Evolutionary conservation across 2,113 vertebrate genomes (phyloP).

Genomic region (Psettodes erumei): DNA sequence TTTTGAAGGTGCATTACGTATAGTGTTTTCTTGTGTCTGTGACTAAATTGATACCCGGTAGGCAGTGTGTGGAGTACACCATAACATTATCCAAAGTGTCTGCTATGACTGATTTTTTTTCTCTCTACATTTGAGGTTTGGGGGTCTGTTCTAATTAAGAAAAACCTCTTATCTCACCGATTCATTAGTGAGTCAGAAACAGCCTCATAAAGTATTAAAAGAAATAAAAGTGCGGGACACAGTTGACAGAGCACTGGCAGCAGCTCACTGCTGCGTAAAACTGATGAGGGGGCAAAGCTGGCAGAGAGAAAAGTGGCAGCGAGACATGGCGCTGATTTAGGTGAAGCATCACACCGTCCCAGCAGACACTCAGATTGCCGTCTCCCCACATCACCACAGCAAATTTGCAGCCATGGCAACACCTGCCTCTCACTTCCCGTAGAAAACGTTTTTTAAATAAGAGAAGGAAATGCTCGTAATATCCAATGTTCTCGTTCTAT

Average conservation of each 20-base stretch:
- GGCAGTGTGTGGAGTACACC: background rate
- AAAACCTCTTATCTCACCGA: background rate
- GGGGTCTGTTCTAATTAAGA: background rate
- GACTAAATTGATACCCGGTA: background rate
- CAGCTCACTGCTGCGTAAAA: background rate
- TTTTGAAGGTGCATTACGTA: slow-evolving; percentile 5
- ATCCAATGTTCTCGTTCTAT: background rate
- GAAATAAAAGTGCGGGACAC: background rate
- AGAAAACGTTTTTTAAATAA: no score
- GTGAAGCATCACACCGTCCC: slow-evolving; percentile 7
- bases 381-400: slow-evolving; percentile 3
- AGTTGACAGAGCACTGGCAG: background rate
- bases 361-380: background rate
- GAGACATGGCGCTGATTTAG: slow-evolving; percentile 8
- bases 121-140: background rate
- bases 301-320: background rate
- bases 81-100: background rate
- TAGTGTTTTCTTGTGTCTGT: background rate
- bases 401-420: slow-evolving; percentile 34
- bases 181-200: background rate
- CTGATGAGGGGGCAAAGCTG: background rate
- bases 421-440: background rate
- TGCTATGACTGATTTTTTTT: slow-evolving; percentile 20
- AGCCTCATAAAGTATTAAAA: background rate
- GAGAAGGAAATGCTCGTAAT: background rate